Percentiles rank a stretch among this genome's conserved stretches.
These are phyloP conservation scores for Electrona antarctica DNA, from an alignment of 2,113 vertebrate species.

Conservation along the genomic window DNA sequence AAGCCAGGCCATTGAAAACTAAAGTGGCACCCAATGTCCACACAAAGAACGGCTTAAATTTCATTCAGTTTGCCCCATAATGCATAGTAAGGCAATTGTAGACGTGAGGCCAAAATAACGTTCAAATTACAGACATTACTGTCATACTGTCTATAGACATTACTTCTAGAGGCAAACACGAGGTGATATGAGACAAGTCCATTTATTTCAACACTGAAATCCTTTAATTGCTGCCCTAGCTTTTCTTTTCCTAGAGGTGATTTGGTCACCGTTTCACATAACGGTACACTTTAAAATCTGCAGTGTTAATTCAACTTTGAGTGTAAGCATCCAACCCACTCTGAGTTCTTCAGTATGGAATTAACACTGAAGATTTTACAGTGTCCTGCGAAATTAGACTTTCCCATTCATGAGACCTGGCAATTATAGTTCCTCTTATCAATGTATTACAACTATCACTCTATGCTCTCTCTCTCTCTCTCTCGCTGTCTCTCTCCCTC, in stretches of 20 bases:
- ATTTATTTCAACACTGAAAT: constrained; percentile 1
- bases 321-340: background rate
- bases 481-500: background rate
- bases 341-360: too few species aligned
- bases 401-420: too few species aligned
- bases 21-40: background rate
- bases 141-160: constrained; percentile 19
- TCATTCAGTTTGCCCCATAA: constrained; percentile 20
- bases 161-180: constrained; percentile 22
- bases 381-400: too few species aligned
- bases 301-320: constrained; percentile 1
- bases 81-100: constrained; percentile 9
- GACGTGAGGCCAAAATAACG: constrained; percentile 28
- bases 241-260: background rate
- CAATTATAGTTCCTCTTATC: too few species aligned
- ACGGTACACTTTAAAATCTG: too few species aligned
- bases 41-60: background rate
- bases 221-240: constrained; percentile 12
- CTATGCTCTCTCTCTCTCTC: background rate
- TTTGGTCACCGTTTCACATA: constrained; percentile 5
- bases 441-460: too few species aligned
- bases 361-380: too few species aligned
- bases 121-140: constrained; percentile 25
- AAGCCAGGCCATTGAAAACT: too few species aligned
- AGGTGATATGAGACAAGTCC: constrained; percentile 25